Conservation (phyloP, 1,140 invertebrate genomes). For the Eriosoma lanigerum region DNA sequence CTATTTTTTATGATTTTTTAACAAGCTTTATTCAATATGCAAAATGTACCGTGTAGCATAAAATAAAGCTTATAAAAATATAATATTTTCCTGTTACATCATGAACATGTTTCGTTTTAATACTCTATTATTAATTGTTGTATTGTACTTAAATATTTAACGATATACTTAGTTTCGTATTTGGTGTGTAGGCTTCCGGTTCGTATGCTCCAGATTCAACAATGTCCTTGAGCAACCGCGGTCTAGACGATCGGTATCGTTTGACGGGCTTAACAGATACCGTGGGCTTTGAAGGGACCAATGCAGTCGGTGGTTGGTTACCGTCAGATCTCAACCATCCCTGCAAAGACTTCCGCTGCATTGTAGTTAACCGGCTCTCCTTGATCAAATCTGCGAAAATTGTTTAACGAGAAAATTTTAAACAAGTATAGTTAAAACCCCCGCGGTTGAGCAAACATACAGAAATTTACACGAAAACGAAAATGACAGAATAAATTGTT, state of each 20-base stretch:
- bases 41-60: too few species aligned
- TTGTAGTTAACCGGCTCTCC: slow-evolving; percentile 3
- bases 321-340: not conserved
- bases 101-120: not conserved
- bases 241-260: not conserved
- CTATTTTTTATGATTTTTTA: too few species aligned
- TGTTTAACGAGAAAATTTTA: not conserved
- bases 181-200: not conserved
- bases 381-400: slow-evolving; percentile 10
- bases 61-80: too few species aligned
- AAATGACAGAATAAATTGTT: too few species aligned
- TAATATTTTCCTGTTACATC: too few species aligned
- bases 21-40: too few species aligned
- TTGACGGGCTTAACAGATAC: not conserved
- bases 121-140: not conserved
- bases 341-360: not conserved
- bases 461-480: too few species aligned
- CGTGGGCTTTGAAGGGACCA: not conserved
- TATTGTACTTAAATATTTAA: not conserved
- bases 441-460: too few species aligned
- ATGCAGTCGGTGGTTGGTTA: too few species aligned
- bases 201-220: slow-evolving; percentile 22
- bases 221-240: not conserved
- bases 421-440: too few species aligned
- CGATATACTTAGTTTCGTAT: not conserved